phyloP scores from a whole-genome alignment of 53 echinoderm and acorn worm genomes.

The Zoroaster sp. region DNA sequence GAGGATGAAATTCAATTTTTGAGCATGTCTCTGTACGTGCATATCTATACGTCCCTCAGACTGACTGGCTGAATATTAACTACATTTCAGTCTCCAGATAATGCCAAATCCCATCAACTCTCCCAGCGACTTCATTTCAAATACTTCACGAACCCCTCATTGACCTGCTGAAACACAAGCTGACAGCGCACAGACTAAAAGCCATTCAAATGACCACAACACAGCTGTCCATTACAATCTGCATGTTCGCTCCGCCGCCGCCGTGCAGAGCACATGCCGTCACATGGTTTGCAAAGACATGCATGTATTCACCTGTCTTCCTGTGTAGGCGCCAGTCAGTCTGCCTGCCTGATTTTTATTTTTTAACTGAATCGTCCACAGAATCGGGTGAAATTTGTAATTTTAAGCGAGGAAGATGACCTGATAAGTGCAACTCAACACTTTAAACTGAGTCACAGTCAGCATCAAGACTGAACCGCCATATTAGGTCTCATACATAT shows the following conservation, averaged over 20 bases:
- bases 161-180: conserved; percentile 53
- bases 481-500: conserved; percentile 28
- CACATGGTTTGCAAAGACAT: conserved; percentile 6
- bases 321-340: conserved; percentile 26
- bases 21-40: background rate
- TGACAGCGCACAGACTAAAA: conserved; percentile 10
- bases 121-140: background rate
- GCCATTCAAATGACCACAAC: conserved; percentile 48
- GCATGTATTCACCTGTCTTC: conserved; percentile 59
- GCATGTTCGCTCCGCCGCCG: background rate
- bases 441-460: conserved; percentile 30
- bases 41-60: background rate
- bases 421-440: conserved; percentile 48
- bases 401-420: conserved; percentile 47
- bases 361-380: background rate
- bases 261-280: background rate
- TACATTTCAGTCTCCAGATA: background rate
- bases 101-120: background rate
- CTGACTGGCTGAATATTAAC: conserved; percentile 14
- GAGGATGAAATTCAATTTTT: background rate
- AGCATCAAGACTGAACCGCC: background rate
- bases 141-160: conserved; percentile 10
- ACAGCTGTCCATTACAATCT: conserved; percentile 45
- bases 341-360: conserved; percentile 5
- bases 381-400: conserved; percentile 56